These are phyloP conservation scores for Rhagoletis pomonella DNA, from an alignment of 1,140 invertebrate species.

Conservation along the genomic window DNA sequence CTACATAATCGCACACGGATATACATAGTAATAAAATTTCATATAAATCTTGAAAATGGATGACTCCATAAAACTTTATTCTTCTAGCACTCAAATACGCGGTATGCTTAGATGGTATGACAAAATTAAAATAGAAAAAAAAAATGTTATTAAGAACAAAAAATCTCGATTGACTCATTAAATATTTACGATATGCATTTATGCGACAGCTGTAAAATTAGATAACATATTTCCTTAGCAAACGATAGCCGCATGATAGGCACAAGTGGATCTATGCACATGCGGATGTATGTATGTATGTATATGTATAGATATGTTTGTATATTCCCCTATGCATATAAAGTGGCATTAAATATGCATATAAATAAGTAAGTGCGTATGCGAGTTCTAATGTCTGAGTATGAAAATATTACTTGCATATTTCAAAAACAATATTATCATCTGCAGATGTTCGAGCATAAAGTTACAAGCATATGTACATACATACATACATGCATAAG, in stretches of 20 bases:
- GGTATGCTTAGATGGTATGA: too few relatives aligned
- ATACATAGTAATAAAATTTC: too few relatives aligned
- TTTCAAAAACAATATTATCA: constrained; percentile 30
- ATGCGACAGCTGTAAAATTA: background rate
- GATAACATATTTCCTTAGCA: background rate
- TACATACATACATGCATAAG: too few relatives aligned
- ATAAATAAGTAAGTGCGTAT: background rate
- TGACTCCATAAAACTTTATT: too few relatives aligned
- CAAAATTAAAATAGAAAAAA: too few relatives aligned
- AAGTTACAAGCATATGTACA: background rate
- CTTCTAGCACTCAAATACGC: too few relatives aligned
- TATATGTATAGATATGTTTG: too few relatives aligned
- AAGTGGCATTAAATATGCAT: background rate
- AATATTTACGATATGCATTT: background rate
- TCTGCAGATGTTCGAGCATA: too few relatives aligned
- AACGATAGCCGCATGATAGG: background rate
- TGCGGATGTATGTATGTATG: too few relatives aligned
- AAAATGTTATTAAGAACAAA: background rate
- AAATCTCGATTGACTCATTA: background rate
- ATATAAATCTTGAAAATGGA: too few relatives aligned
- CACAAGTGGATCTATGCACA: too few relatives aligned
- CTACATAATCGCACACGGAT: too few relatives aligned
- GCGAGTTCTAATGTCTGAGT: background rate
- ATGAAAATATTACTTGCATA: constrained; percentile 15
- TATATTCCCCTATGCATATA: background rate